Percentiles rank a stretch among this genome's conserved stretches.
These are phyloP conservation scores for Drosophila paracracens DNA, from an alignment of 2,888 invertebrate genomes.

Conservation along the genomic window DNA sequence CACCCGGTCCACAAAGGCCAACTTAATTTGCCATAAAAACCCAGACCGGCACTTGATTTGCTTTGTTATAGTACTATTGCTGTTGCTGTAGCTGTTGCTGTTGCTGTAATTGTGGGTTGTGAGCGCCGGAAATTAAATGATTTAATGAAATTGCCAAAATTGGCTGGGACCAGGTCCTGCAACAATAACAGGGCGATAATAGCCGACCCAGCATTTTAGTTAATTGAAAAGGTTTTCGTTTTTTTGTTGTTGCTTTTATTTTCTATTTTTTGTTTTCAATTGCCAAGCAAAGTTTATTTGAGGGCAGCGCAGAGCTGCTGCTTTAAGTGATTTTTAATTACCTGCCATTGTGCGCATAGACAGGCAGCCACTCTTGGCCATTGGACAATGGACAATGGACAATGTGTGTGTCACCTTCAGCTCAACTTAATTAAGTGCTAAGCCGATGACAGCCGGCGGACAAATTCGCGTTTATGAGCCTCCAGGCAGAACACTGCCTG, in stretches of 20 bases:
- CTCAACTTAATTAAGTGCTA: slow-evolving; percentile 54
- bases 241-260: slow-evolving; percentile 11
- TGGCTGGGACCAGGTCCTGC: slow-evolving; percentile 40
- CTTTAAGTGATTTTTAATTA: slow-evolving; percentile 76
- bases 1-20: slow-evolving; percentile 37
- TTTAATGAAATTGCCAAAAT: slow-evolving; percentile 76
- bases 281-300: slow-evolving; percentile 27
- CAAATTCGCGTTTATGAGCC: slow-evolving; percentile 24
- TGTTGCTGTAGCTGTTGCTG: slow-evolving; percentile 42
- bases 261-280: slow-evolving; percentile 33
- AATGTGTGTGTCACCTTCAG: slow-evolving; percentile 25
- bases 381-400: neutral
- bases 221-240: slow-evolving; percentile 67
- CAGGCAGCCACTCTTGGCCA: slow-evolving; percentile 16
- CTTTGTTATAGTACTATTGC: slow-evolving; percentile 39
- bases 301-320: slow-evolving; percentile 6
- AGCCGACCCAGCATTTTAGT: slow-evolving; percentile 59
- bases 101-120: slow-evolving; percentile 40
- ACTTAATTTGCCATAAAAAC: slow-evolving; percentile 78
- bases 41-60: slow-evolving; percentile 67
- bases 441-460: slow-evolving; percentile 27
- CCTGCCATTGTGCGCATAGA: slow-evolving; percentile 54
- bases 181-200: slow-evolving; percentile 60
- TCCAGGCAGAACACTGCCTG: slow-evolving; percentile 6
- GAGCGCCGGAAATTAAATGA: slow-evolving; percentile 78